Base-by-base conservation (phyloP, 2,113 vertebrate genomes). In the Oophaga pumilio region DNA sequence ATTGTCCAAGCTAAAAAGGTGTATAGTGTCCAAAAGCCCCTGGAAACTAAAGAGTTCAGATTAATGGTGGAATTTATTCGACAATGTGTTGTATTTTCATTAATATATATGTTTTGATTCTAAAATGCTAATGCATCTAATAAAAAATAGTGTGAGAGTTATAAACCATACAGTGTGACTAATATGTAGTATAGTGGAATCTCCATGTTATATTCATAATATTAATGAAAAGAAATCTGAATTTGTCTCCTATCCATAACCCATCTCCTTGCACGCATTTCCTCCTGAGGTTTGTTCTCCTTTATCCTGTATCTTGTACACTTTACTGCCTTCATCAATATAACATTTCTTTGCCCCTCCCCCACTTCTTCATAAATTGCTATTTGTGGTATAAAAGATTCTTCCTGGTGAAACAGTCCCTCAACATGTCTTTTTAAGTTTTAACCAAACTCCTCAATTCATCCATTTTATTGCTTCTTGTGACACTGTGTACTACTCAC, bases 381-480 rank as follows among this genome's bases (percentile, higher is more conserved):
- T 60, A 13, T 50, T 52, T 66, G 43, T 24, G 68, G 82, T 52
- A 20, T 71, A 80, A 80, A 87, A 59, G 28, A 87, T 87, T 87
- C 24, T 12, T 71, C 49, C 64, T 5, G 22, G 52, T n/a, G 76
- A 80, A 64, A 87, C 66, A 80, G 68, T 80, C 87, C 82, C 74
- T 88, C 74, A 33, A 88, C 76, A 84, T 88, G 53, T 76, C 56
- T 50, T 76, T 88, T 84, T 88, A 83, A 76, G 80, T 84, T 76
- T 57, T 76, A 52, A 60, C 68, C 73, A 66, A 84, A 77, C 73
- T 84, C 82, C 79, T 76, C 82, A 77, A 88, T 88, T 82, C 87
- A 88, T 84, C 80, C 79, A 66, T 84, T 88, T 88, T 84, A 84
- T 88, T 74, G 69, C 87, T 88, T 33, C 64, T 26, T 11, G 43